A percentile compares a stretch with the other conserved stretches of the same genome.
Evolutionary conservation across 2,888 invertebrate species (phyloP).

Genomic region (Mesochorus sp.): DNA sequence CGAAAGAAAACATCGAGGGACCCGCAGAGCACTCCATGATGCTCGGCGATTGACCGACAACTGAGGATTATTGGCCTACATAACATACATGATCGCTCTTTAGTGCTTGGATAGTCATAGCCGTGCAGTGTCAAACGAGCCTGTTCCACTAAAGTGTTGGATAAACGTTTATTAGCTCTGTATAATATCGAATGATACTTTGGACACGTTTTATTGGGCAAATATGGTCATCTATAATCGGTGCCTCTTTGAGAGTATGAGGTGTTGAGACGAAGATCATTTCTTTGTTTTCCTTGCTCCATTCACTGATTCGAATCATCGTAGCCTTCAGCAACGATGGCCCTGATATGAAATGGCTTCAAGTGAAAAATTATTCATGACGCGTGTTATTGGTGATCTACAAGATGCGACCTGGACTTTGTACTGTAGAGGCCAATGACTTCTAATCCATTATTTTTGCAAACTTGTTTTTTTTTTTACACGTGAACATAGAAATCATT

Average conservation of each 20-base stretch:
- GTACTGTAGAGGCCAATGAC: no score
- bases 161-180: not conserved
- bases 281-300: no score
- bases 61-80: constrained; percentile 55
- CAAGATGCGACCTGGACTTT: no score
- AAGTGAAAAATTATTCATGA: constrained; percentile 49
- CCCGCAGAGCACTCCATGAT: constrained; percentile 39
- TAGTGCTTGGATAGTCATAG: constrained; percentile 15
- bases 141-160: not conserved
- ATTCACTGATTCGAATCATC: constrained; percentile 12
- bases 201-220: no score
- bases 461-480: no score
- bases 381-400: not conserved
- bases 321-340: constrained; percentile 21
- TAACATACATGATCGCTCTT: constrained; percentile 36
- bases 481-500: no score
- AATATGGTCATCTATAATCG: no score
- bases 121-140: constrained; percentile 7
- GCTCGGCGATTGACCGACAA: constrained; percentile 47
- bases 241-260: no score
- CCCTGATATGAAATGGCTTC: constrained; percentile 25
- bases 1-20: not conserved
- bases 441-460: no score
- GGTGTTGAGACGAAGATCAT: not conserved
- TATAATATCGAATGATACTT: no score